Base-by-base conservation (phyloP, 1,140 invertebrate genomes). In the Musca vetustissima region DNA sequence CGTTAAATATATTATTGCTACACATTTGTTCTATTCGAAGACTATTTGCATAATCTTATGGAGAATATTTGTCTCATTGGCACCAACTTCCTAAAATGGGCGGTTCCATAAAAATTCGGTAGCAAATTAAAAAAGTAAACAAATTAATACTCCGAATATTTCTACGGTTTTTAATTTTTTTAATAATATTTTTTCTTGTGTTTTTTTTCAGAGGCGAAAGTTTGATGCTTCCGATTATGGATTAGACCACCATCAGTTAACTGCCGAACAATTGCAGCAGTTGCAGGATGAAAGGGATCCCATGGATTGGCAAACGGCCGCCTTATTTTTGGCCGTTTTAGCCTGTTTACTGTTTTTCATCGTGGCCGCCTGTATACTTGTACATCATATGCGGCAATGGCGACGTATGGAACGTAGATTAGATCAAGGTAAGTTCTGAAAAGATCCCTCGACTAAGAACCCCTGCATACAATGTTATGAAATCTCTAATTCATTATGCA, bases 261-360 rank as follows among this genome's bases (percentile, higher is more conserved):
- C 73, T 49, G 76, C 76, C 59, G 78, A 80, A 71, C 76, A 80
- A 69, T 68, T 80, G 73, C 78, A 80, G 68, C 78, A 78, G 67
- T 65, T 78, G 66, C 78, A 80, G 21, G 75, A 80, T 69, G 78
- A 78, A 69, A 71, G 72, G 15, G 59, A 78, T 71, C 73, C 73
- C 0, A 67, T 79, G 49, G 79, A 89, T 74, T 89, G 88, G 88
- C 88, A 89, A 72, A 87, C 87, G 0, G 83, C 86, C 4, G 86
- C 86, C 1, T 74, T 89, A 69, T 84, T 86, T 4, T 79, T 87
- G 21, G 88, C 87, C 17, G 86, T 88, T 6, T 85, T 86, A 69
- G 85, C 88, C 48, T 89, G 88, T 77, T 83, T 89, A 25, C 73
- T 89, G 68, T 90, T 90, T 83, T 89, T 90, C 76, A 77, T 87